These are phyloP conservation scores for Zygaena filipendulae DNA, from an alignment of 2,888 invertebrate species.

Conservation along the genomic window DNA sequence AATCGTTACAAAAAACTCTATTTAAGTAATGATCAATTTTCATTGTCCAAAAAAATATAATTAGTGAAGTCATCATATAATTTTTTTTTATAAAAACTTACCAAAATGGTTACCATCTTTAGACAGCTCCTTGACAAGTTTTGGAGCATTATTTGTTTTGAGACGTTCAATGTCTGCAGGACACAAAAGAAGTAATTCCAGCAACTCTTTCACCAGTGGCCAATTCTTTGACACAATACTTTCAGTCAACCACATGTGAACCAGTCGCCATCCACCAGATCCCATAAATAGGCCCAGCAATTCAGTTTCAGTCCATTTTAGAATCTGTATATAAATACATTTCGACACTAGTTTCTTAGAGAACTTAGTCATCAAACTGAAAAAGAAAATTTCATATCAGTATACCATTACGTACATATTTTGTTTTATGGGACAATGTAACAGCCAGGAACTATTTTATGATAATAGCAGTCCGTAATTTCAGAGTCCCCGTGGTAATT, in stretches of 20 bases:
- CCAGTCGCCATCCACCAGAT: conserved; percentile 91
- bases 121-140: conserved; percentile 88
- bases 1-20: too few relatives aligned
- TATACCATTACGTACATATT: too few relatives aligned
- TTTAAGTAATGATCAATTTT: too few relatives aligned
- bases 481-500: too few relatives aligned
- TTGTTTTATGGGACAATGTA: too few relatives aligned
- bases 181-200: conserved; percentile 85
- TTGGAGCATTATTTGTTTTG: conserved; percentile 92
- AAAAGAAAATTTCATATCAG: conserved; percentile 36
- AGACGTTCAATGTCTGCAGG: conserved; percentile 92
- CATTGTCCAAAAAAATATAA: too few relatives aligned
- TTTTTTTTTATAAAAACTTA: conserved; percentile 69
- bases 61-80: too few relatives aligned
- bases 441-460: too few relatives aligned
- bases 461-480: too few relatives aligned
- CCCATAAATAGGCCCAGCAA: conserved; percentile 90
- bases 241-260: conserved; percentile 91
- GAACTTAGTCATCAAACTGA: conserved; percentile 94
- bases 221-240: conserved; percentile 86
- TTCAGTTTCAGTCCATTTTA: conserved; percentile 86
- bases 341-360: conserved; percentile 95
- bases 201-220: conserved; percentile 86
- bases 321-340: conserved; percentile 93
- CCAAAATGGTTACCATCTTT: conserved; percentile 85